These are phyloP conservation scores for Poeciliopsis paucimaculata DNA, from an alignment of 2,797 vertebrate genomes.

Conservation along the genomic window DNA sequence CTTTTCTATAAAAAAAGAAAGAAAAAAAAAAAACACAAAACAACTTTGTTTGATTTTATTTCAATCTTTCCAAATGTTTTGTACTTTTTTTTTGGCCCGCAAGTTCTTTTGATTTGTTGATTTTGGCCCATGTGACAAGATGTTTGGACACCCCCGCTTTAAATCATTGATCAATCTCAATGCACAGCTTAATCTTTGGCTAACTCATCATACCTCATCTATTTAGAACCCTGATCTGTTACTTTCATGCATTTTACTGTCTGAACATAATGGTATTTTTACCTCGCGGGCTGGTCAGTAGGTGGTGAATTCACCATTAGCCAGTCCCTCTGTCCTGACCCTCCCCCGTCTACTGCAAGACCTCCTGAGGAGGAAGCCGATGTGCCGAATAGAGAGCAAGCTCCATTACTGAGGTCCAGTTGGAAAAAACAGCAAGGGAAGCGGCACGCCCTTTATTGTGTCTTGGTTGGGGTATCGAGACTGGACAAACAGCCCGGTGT, in stretches of 20 bases:
- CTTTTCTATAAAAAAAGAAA: too few species aligned
- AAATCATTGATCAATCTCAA: not conserved
- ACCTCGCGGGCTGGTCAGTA: conserved; percentile 40
- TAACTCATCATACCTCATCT: conserved; percentile 52
- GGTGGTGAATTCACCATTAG: conserved; percentile 54
- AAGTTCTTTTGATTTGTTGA: too few species aligned
- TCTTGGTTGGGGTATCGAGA: conserved; percentile 75
- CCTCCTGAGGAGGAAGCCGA: conserved; percentile 80
- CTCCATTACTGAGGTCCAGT: conserved; percentile 85
- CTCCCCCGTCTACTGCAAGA: conserved; percentile 52
- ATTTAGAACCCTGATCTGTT: conserved; percentile 65
- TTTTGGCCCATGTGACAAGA: too few species aligned
- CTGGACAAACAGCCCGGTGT: conserved; percentile 78
- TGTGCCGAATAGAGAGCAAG: conserved; percentile 74
- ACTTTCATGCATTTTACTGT: conserved; percentile 50
- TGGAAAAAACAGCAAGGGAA: conserved; percentile 87
- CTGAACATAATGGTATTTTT: conserved; percentile 57
- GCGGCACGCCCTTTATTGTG: conserved; percentile 89
- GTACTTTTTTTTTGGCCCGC: too few species aligned
- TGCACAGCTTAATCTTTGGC: conserved; percentile 15
- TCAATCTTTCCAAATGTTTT: not conserved
- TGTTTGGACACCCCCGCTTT: not conserved
- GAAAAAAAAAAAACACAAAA: too few species aligned
- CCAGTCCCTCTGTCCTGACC: conserved; percentile 54
- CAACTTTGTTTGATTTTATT: too few species aligned